Base-by-base conservation (phyloP, 2,888 invertebrate species). In the Amiota mariae region DNA sequence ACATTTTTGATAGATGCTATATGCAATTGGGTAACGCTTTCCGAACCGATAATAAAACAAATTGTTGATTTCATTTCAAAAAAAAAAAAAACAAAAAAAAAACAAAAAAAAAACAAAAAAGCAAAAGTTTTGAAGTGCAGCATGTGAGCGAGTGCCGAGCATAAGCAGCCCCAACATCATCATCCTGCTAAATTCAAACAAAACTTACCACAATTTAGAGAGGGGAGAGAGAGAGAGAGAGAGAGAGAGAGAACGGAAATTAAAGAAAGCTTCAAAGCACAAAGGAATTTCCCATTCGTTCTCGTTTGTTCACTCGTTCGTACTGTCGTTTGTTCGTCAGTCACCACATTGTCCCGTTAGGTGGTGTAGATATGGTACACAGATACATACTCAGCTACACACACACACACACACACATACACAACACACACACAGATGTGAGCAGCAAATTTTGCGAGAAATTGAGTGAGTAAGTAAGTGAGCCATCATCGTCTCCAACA, bases 401-500 rank as follows among this genome's bases (percentile, higher is more conserved):
- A 24, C 1, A 46, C 63, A 66, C 18, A 57, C 72, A 24, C 24
- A 72, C 24, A 72, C 72, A 67, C 59, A 71, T 61, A 51, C 72
- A 72, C 4, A 72, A n/a, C n/a, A n/a, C n/a, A n/a, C 57, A 51
- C 72, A 72, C 4, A 72, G 73, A 67, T 74, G 61, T 68, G 70
- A 77, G 74, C 36, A 36, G 36, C 36, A 36, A n/a, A 57, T 74
- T 70, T 73, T 84, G 82, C 85, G 6, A 36, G 8, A 2, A 36
- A 6, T 2, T 24, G 24, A 24, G 1, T 24, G 24, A 24, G 24
- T 24, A 3, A 24, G 1, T 24, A 3, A 24, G 24, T 24, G 24
- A 24, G 24, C 24, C 24, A 84, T 83, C 85, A 83, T 83, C 85
- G 84, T 84, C 82, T 83, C 79, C 81, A 85, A 78, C 85, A 81